phyloP scores from a whole-genome alignment of 2,797 vertebrate species.

The Crotalus adamanteus region DNA sequence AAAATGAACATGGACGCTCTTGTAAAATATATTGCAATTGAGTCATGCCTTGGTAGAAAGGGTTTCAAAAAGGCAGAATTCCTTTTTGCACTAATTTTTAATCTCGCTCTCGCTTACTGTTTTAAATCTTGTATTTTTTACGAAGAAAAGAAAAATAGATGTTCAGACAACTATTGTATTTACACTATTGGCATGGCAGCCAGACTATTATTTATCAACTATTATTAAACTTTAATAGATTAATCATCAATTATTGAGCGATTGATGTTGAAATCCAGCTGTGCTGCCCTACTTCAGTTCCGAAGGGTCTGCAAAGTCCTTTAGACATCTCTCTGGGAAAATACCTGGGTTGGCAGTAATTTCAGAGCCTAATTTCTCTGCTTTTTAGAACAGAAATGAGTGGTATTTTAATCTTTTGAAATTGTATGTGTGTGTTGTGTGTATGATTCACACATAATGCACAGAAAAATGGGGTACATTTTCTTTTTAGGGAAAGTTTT shows the following conservation, averaged over 20 bases:
- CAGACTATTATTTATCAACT: slow-evolving; percentile 74
- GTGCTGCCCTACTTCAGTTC: slow-evolving; percentile 70
- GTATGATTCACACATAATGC: neutral
- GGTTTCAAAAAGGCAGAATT: neutral
- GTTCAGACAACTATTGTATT: slow-evolving; percentile 71
- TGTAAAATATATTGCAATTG: neutral
- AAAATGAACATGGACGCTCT: accelerated
- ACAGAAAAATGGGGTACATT: neutral
- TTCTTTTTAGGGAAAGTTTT: neutral
- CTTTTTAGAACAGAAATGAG: slow-evolving; percentile 48
- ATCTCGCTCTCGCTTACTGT: neutral
- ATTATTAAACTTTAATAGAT: slow-evolving; percentile 81
- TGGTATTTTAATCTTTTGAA: neutral
- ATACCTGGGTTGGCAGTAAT: slow-evolving; percentile 42
- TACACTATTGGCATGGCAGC: slow-evolving; percentile 74
- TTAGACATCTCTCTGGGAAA: slow-evolving; percentile 34
- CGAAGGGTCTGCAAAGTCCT: slow-evolving; percentile 55
- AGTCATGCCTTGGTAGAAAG: neutral
- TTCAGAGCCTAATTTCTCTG: slow-evolving; percentile 39
- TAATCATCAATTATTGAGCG: slow-evolving; percentile 80
- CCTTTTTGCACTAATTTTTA: slow-evolving; percentile 20
- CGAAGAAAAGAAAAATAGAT: slow-evolving; percentile 47
- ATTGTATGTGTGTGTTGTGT: neutral
- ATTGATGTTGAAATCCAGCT: slow-evolving; percentile 77
- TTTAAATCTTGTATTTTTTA: neutral